A percentile compares a stretch with the other conserved stretches of the same genome.
phyloP scores from a whole-genome alignment of 2,888 invertebrate species.

The Orchesella flavescens region DNA sequence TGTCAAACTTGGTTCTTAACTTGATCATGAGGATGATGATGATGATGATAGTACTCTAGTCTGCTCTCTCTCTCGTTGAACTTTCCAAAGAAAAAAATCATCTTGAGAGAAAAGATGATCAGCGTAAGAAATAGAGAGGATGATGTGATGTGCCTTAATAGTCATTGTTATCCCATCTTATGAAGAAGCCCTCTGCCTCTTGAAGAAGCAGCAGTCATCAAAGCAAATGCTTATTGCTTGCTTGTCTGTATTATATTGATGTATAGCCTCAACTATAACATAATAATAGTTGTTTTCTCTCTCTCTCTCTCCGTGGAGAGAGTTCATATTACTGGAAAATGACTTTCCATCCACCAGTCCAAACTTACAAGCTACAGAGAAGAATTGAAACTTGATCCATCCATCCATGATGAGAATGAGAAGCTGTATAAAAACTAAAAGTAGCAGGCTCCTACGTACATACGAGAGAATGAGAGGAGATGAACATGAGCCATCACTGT shows the following conservation, averaged over 20 bases:
- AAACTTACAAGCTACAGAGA: constrained; percentile 7
- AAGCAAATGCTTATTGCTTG: constrained; percentile 17
- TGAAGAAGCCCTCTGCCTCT: constrained; percentile 24
- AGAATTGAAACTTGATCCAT: constrained; percentile 55
- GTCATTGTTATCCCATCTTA: constrained; percentile 54
- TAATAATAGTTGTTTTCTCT: too few species aligned
- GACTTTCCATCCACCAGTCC: constrained; percentile 41
- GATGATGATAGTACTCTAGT: too few species aligned
- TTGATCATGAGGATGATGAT: constrained; percentile 18
- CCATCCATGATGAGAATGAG: constrained; percentile 35
- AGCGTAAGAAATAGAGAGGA: background rate
- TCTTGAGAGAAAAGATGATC: constrained; percentile 3
- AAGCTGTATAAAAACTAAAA: background rate
- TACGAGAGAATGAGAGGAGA: too few species aligned
- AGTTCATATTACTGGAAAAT: constrained; percentile 63
- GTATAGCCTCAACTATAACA: too few species aligned
- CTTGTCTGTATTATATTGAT: too few species aligned
- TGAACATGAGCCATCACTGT: constrained; percentile 26
- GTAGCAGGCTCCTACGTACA: too few species aligned
- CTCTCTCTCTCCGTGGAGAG: background rate
- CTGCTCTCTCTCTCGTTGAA: constrained; percentile 4
- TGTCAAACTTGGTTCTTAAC: background rate
- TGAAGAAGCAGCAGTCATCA: constrained; percentile 9
- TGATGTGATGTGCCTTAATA: constrained; percentile 40
- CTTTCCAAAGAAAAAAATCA: background rate